Evolutionary conservation across 1,140 invertebrate species (phyloP).

Genomic region (Anoplophora glabripennis): DNA sequence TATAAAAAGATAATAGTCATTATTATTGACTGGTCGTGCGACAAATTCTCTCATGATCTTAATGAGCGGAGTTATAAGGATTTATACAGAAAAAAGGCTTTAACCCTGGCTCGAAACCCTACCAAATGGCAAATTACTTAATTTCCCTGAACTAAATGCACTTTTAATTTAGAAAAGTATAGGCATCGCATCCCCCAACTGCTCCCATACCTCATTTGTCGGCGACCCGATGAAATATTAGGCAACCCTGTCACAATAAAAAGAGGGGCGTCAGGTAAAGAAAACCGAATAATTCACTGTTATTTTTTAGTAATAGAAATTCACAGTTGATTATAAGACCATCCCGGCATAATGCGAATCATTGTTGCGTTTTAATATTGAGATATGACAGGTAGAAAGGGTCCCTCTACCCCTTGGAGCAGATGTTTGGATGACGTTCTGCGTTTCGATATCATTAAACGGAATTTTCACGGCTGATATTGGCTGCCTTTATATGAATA

Average conservation of each 20-base stretch:
- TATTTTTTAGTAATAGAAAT: constrained; percentile 2
- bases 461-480: constrained; percentile 11
- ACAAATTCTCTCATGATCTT: too few species aligned
- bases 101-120: too few species aligned
- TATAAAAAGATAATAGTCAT: too few species aligned
- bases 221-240: not conserved
- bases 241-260: not conserved
- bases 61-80: too few species aligned
- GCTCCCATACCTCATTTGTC: not conserved
- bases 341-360: constrained; percentile 3
- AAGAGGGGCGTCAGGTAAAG: not conserved
- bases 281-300: not conserved
- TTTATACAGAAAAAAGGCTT: too few species aligned
- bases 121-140: too few species aligned
- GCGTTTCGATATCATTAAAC: not conserved
- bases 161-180: too few species aligned
- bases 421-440: too few species aligned
- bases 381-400: constrained; percentile 1
- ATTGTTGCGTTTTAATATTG: not conserved
- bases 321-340: constrained; percentile 3
- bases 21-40: too few species aligned
- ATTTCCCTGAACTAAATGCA: too few species aligned
- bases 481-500: not conserved
- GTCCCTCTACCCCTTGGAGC: not conserved
- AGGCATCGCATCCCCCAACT: not conserved